Evolutionary conservation across 2,113 vertebrate species (phyloP).

Genomic region (Bolborhynchus lineola): DNA sequence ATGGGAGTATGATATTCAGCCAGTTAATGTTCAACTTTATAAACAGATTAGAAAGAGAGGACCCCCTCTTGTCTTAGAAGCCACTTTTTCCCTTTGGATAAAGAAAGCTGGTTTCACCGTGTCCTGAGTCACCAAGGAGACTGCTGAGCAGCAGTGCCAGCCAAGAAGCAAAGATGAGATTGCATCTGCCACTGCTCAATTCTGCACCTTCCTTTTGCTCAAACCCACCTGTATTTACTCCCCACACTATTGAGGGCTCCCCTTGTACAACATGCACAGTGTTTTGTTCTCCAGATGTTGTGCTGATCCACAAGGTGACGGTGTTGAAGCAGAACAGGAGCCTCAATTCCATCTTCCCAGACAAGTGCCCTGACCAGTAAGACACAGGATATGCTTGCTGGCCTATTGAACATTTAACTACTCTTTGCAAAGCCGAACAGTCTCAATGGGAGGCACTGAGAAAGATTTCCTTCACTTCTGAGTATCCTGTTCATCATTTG

Average conservation of each 20-base stretch:
- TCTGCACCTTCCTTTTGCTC: background rate
- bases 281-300: background rate
- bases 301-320: background rate
- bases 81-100: background rate
- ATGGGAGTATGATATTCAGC: background rate
- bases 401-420: background rate
- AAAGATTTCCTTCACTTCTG: background rate
- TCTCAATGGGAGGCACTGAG: background rate
- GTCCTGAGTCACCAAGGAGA: slow-evolving; percentile 29
- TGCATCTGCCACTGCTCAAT: background rate
- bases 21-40: slow-evolving; percentile 9
- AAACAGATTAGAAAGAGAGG: slow-evolving; percentile 22
- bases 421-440: background rate
- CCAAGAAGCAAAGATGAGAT: background rate
- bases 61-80: background rate
- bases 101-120: slow-evolving; percentile 1
- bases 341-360: background rate
- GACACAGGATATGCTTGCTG: background rate
- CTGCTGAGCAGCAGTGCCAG: background rate
- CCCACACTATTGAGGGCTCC: background rate
- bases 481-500: background rate
- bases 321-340: background rate
- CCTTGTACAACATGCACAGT: too few relatives aligned
- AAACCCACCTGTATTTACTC: background rate
- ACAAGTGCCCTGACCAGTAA: background rate